These are phyloP conservation scores for Sander vitreus DNA, from an alignment of 2,113 vertebrate genomes.

Conservation along the genomic window DNA sequence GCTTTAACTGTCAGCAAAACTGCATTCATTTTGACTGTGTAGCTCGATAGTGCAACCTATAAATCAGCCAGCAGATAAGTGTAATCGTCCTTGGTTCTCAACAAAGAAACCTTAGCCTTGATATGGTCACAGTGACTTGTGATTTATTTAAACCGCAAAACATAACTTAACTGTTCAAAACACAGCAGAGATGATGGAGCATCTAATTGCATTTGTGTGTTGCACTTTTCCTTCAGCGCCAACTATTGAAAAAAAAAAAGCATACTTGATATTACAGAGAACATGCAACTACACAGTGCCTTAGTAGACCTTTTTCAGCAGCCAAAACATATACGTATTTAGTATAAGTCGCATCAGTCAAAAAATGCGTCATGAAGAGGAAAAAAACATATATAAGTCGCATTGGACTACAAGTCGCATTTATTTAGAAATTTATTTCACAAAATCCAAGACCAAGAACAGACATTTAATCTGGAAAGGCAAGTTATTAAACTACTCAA, in stretches of 20 bases:
- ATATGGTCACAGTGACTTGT: neutral
- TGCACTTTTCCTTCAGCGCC: neutral
- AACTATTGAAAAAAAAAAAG: too few relatives aligned
- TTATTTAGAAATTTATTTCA: too few relatives aligned
- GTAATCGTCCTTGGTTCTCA: constrained; percentile 8
- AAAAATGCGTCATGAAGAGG: too few relatives aligned
- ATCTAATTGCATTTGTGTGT: neutral
- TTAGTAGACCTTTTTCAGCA: neutral
- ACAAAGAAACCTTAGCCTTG: neutral
- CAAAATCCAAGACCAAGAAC: too few relatives aligned
- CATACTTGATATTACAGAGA: neutral
- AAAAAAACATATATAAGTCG: too few relatives aligned
- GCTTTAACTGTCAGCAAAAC: neutral
- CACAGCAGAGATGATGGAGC: neutral
- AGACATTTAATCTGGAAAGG: too few relatives aligned
- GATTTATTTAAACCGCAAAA: constrained; percentile 4
- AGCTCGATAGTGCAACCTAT: neutral
- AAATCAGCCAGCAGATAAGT: constrained; percentile 9
- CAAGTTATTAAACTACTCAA: too few relatives aligned
- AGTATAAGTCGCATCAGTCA: too few relatives aligned
- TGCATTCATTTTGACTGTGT: neutral
- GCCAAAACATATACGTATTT: neutral
- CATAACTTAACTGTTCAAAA: neutral
- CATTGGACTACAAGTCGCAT: too few relatives aligned
- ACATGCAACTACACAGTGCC: neutral